These are phyloP conservation scores for Plutomurus gul DNA, from an alignment of 1,140 invertebrate genomes.

Conservation along the genomic window DNA sequence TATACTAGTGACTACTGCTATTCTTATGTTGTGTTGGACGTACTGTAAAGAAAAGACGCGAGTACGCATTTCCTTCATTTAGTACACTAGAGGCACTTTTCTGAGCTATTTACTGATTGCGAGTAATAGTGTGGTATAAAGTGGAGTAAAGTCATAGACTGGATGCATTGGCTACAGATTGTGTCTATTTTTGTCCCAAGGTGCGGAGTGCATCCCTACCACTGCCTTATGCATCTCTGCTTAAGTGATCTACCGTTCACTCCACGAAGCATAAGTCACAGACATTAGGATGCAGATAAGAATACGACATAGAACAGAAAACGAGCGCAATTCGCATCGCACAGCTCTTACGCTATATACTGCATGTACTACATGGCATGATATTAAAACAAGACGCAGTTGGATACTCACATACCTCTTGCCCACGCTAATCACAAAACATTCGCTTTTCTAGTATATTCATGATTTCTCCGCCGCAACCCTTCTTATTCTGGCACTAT, in stretches of 20 bases:
- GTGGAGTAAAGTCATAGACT: no score
- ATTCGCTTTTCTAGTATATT: no score
- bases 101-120: no score
- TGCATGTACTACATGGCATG: background rate
- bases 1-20: no score
- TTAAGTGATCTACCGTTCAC: background rate
- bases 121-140: no score
- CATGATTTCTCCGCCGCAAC: no score
- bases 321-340: background rate
- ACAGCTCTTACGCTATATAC: background rate
- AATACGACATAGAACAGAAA: background rate
- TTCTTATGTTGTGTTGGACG: no score
- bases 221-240: background rate
- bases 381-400: background rate
- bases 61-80: no score
- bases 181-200: constrained; percentile 11
- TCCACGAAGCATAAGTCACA: background rate
- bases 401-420: background rate
- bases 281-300: background rate
- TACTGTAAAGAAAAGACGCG: no score
- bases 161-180: background rate
- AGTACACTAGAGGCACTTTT: no score
- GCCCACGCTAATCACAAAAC: constrained; percentile 15
- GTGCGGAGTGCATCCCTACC: background rate
- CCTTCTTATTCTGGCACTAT: no score